Percentiles rank a stretch among this genome's conserved stretches.
Evolutionary conservation across 2,888 invertebrate species (phyloP).

Genomic region (Brenthis ino): DNA sequence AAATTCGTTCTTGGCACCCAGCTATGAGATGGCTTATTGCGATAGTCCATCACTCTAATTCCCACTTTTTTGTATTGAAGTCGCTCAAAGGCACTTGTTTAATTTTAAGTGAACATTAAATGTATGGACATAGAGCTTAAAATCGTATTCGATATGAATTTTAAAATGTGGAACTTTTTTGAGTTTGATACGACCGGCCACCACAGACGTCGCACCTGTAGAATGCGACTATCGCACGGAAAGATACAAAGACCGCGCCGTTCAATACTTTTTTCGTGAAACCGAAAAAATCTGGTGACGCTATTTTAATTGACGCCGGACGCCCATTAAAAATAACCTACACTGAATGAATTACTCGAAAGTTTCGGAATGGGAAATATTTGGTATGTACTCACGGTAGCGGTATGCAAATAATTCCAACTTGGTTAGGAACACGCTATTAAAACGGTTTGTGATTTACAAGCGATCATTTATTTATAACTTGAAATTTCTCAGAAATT

Average conservation of each 20-base stretch:
- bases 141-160: slow-evolving; percentile 37
- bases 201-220: slow-evolving; percentile 74
- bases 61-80: slow-evolving; percentile 49
- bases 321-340: slow-evolving; percentile 62
- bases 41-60: slow-evolving; percentile 54
- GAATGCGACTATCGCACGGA: slow-evolving; percentile 71
- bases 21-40: slow-evolving; percentile 25
- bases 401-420: slow-evolving; percentile 65
- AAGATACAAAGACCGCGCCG: slow-evolving; percentile 72
- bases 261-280: slow-evolving; percentile 62
- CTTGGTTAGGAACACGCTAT: slow-evolving; percentile 27
- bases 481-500: not conserved
- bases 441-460: slow-evolving; percentile 9
- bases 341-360: slow-evolving; percentile 64
- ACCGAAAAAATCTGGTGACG: slow-evolving; percentile 55
- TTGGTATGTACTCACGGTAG: slow-evolving; percentile 53
- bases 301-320: slow-evolving; percentile 78
- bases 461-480: slow-evolving; percentile 3
- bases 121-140: slow-evolving; percentile 47
- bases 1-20: slow-evolving; percentile 27
- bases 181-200: slow-evolving; percentile 67
- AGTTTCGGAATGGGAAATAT: slow-evolving; percentile 70
- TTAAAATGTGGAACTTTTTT: slow-evolving; percentile 31
- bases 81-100: not conserved
- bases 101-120: slow-evolving; percentile 20